These are phyloP conservation scores for Caerostris darwini DNA, from an alignment of 1,140 invertebrate species.

Conservation along the genomic window DNA sequence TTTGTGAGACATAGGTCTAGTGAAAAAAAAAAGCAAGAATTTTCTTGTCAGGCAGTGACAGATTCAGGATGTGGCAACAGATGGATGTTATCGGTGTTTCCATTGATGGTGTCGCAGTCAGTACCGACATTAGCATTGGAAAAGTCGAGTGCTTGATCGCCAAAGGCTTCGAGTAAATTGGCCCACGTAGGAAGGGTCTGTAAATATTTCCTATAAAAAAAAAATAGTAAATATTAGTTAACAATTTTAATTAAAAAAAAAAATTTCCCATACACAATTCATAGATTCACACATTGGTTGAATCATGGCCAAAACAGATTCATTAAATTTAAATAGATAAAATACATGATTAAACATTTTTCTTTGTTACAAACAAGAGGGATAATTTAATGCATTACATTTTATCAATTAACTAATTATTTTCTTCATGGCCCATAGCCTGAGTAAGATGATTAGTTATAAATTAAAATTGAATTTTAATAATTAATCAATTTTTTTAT, in stretches of 20 bases:
- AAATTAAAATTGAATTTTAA: no score
- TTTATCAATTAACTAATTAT: no score
- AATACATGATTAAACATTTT: no score
- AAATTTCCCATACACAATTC: no score
- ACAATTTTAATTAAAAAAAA: no score
- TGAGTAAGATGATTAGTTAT: no score
- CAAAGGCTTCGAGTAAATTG: slow-evolving; percentile 68
- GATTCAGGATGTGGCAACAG: slow-evolving; percentile 61
- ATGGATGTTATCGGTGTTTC: background rate
- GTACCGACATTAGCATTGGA: slow-evolving; percentile 62
- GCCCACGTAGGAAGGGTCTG: slow-evolving; percentile 74
- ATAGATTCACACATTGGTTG: no score
- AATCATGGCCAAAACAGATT: background rate
- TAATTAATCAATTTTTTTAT: no score
- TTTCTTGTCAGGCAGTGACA: slow-evolving; percentile 61
- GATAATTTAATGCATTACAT: no score
- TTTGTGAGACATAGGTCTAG: background rate
- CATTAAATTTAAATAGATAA: no score
- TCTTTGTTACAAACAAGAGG: no score
- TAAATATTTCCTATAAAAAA: slow-evolving; percentile 60
- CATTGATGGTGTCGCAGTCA: slow-evolving; percentile 8
- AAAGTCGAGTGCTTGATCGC: slow-evolving; percentile 50
- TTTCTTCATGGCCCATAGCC: no score
- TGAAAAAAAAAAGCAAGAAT: background rate
- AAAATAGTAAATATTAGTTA: background rate